Evolutionary conservation across 2,113 vertebrate species (phyloP), one percentile per base, ranked within the genome.

Genomic region (Brachyistius frenatus): DNA sequence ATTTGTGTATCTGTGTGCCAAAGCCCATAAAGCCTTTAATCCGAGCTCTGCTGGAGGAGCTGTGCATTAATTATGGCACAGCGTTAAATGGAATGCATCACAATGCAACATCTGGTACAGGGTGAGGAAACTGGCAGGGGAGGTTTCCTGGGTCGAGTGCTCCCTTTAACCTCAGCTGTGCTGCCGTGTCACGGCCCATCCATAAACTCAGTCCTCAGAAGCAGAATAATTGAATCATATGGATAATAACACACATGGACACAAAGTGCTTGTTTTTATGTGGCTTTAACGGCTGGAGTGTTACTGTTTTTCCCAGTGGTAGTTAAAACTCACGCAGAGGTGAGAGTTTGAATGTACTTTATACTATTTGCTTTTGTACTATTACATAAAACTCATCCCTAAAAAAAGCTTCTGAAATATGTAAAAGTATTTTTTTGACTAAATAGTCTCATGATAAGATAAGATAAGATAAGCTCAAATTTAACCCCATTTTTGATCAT

Each of bases 41-140:
- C 54, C 50, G 39, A 15, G 50, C 16, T 41, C 66, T 63, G 0
- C 75, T 39, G 8, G 11, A 60, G 57, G 73, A 83, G 55, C 23
- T 33, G 16, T 16, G 31, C 76, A 81, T 89, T 84, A 88, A 91
- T 90, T 81, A 91, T 80, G 86, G 54, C 83, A n/a, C 60, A 72
- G 74, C 13, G 5, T 37, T 68, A 69, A 65, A 73, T 72, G 52
- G 52, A 64, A 50, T 5, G 35, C 66, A 88, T 76, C 68, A 74
- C 64, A 14, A 55, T 63, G 74, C 37, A 88, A 84, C 89, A 92
- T 87, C 79, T 92, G 86, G 83, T 52, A 54, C 60, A 1, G 23
- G 78, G 46, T 69, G 55, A 65, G 57, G 64, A 74, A 83, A 57
- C 55, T 57, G 50, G 83, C 79, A 53, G 74, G 64, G 63, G 70